Evolutionary conservation across 2,888 invertebrate species (phyloP).

Genomic region (Drosophila meridiana): DNA sequence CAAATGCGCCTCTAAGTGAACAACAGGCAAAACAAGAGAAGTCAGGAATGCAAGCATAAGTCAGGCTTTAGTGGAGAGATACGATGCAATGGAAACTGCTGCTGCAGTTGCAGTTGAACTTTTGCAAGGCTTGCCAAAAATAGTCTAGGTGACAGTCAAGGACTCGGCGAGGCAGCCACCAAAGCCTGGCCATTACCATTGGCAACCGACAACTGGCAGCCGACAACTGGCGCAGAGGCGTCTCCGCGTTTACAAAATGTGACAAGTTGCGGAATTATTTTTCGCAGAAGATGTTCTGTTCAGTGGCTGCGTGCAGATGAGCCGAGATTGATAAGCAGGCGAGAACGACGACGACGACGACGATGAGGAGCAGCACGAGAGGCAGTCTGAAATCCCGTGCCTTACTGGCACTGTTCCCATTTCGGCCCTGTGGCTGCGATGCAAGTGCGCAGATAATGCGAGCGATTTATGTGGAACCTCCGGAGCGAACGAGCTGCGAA

Average conservation of each 20-base stretch:
- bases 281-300: constrained; percentile 77
- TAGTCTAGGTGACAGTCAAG: constrained; percentile 67
- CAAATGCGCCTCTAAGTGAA: constrained; percentile 62
- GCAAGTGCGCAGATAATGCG: constrained; percentile 73
- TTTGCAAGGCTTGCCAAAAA: constrained; percentile 53
- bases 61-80: constrained; percentile 35
- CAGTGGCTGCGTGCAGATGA: constrained; percentile 77
- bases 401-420: constrained; percentile 50
- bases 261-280: constrained; percentile 79
- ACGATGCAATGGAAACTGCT: constrained; percentile 22
- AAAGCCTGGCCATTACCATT: constrained; percentile 36
- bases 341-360: constrained; percentile 24
- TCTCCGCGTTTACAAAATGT: constrained; percentile 74
- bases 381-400: constrained; percentile 44
- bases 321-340: constrained; percentile 75
- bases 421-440: constrained; percentile 47
- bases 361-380: background rate
- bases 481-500: constrained; percentile 15
- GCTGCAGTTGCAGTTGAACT: constrained; percentile 12
- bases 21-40: constrained; percentile 51
- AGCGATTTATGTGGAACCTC: constrained; percentile 77
- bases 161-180: constrained; percentile 48
- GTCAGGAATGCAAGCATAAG: constrained; percentile 33
- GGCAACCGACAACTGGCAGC: constrained; percentile 1
- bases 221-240: constrained; percentile 68